Conservation (phyloP, 2,113 vertebrate species). For the Scartelaos histophorus region DNA sequence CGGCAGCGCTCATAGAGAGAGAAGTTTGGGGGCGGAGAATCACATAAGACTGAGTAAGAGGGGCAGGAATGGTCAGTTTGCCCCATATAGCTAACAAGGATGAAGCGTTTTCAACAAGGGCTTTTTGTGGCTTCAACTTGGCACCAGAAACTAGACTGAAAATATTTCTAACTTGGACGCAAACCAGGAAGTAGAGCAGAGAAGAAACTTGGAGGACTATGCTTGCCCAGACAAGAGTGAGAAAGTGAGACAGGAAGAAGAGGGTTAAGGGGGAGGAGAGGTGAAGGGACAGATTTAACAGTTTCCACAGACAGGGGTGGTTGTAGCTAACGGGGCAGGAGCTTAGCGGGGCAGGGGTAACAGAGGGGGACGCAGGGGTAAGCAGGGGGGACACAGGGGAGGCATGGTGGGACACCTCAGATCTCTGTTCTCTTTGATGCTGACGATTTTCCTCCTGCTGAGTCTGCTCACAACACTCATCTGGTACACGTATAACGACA, state of each 20-base stretch:
- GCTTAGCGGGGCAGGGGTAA: background rate
- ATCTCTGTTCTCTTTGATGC: conserved; percentile 36
- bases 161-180: conserved; percentile 2
- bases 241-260: conserved; percentile 36
- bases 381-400: conserved; percentile 15
- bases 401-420: conserved; percentile 50
- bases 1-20: conserved; percentile 15
- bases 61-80: conserved; percentile 23
- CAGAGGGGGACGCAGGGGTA: background rate
- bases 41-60: conserved; percentile 25
- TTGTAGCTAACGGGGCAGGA: conserved; percentile 8
- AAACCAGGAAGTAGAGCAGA: background rate
- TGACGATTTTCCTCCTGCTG: conserved; percentile 51
- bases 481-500: conserved; percentile 48
- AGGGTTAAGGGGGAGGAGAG: background rate
- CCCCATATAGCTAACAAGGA: conserved; percentile 6
- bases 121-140: conserved; percentile 10
- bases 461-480: conserved; percentile 53
- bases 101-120: background rate
- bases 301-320: background rate
- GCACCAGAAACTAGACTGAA: background rate
- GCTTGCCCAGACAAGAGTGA: conserved; percentile 25
- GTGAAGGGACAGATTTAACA: background rate
- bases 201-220: background rate
- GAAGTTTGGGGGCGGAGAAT: conserved; percentile 38